Conservation (phyloP, 2,113 vertebrate genomes). For the Genyomyrus donnyi region DNA sequence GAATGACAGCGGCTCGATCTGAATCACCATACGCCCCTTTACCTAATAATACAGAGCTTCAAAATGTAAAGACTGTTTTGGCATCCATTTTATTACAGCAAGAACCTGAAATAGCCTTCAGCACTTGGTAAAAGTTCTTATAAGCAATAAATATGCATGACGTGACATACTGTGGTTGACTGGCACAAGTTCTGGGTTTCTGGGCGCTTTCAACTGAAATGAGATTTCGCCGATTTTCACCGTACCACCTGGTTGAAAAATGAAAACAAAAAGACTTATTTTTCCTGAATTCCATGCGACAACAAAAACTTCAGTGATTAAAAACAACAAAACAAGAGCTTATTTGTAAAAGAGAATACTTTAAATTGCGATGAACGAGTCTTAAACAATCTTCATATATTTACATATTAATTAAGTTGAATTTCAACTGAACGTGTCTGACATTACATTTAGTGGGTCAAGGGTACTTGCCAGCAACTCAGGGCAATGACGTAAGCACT, state of each 20-base stretch:
- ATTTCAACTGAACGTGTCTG: not conserved
- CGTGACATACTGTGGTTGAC: slow-evolving; percentile 80
- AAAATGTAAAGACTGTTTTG: not conserved
- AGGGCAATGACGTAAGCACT: not conserved
- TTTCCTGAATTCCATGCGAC: not conserved
- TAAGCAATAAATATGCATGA: not conserved
- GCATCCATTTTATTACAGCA: not conserved
- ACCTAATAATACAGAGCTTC: not conserved
- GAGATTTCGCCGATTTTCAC: slow-evolving; percentile 87
- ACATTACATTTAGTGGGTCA: not conserved
- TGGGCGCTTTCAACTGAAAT: slow-evolving; percentile 77
- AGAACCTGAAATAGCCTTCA: not conserved
- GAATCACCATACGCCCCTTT: not conserved
- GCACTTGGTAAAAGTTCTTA: not conserved
- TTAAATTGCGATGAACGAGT: not conserved
- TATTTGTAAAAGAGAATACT: not conserved
- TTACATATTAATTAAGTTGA: not conserved
- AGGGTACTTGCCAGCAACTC: not conserved
- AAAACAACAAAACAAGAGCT: not conserved
- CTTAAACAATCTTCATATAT: not conserved
- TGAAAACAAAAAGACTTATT: not conserved
- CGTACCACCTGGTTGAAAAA: slow-evolving; percentile 66
- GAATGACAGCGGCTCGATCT: not conserved
- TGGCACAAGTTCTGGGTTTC: slow-evolving; percentile 86
- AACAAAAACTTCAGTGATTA: not conserved